Evolutionary conservation across 2,888 invertebrate species (phyloP), one percentile per base, ranked within the genome.

Genomic region (Patella pellucida): DNA sequence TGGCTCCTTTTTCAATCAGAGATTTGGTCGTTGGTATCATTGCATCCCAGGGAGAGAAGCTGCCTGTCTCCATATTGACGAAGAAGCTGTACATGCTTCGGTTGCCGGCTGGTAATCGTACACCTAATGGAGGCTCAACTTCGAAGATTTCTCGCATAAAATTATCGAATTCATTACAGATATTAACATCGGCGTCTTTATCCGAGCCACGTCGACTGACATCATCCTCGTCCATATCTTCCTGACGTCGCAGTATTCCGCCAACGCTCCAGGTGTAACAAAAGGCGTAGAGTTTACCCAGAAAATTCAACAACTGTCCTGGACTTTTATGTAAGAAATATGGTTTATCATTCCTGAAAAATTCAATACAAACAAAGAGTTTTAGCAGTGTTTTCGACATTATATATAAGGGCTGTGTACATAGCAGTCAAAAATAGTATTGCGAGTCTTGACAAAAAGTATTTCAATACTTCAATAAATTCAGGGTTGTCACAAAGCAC

Each of bases 181-280:
- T 87, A 79, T 89, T 88, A 51, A 89, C 73, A n/a, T 81, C 85
- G 11, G 70, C 77, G 71, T 82, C 82, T 54, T 85, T 85, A 12
- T 81, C 82, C 9, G 82, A 80, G 19, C 85, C 81, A 50, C 84
- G 78, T 68, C 81, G 84, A 74, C 83, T 78, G 16, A 81, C 85
- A 50, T 86, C 90, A 76, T 88, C 87, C 5, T 87, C 86, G 71
- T 90, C 90, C 72, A 84, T 78, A 74, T 90, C 90, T 69, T 91
- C 91, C 75, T 86, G 84, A 12, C 90, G 83, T 51, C 84, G 83
- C 73, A 91, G 86, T 70, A 87, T 88, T 15, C 89, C 90, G 7
- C 91, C 91, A 75, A 91, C 84, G 79, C 89, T 89, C 91, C 91
- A 91, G 3, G 89, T 88, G 81, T 85, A 91, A 51, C 90, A 87